Evolutionary conservation across 2,113 vertebrate species (phyloP).

Genomic region (Diadophis punctatus): DNA sequence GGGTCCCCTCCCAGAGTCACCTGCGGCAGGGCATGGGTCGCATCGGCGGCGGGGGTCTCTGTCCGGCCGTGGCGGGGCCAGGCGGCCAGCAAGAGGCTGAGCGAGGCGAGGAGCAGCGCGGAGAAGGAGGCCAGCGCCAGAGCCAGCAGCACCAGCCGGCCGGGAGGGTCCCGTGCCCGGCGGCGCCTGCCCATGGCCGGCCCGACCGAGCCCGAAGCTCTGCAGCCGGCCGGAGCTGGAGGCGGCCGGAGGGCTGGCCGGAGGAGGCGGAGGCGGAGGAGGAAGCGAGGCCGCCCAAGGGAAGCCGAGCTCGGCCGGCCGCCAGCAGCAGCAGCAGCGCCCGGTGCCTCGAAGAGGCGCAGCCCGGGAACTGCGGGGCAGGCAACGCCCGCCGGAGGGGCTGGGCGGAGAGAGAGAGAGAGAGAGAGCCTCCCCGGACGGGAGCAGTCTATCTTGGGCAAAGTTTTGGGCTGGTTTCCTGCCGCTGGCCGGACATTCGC

Average conservation of each 20-base stretch:
- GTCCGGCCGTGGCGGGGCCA: neutral
- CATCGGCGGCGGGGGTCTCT: neutral
- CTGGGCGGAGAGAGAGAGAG: neutral
- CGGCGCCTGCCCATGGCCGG: conserved; percentile 21
- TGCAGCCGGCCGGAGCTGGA: neutral
- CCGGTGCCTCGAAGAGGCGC: neutral
- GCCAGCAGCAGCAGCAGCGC: neutral
- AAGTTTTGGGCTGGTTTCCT: too few species aligned
- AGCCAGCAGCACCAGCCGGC: neutral
- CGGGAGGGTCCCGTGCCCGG: neutral
- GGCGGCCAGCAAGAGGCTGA: conserved; percentile 23
- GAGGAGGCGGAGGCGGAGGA: neutral
- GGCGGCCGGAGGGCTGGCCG: neutral
- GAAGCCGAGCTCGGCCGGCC: neutral
- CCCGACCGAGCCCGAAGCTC: too few species aligned
- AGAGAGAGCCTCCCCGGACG: too few species aligned
- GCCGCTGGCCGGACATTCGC: too few species aligned
- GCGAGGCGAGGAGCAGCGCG: conserved; percentile 12
- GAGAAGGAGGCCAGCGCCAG: conserved; percentile 9
- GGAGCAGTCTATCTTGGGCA: neutral
- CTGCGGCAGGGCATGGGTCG: too few species aligned
- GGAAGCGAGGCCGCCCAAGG: neutral
- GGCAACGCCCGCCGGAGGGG: neutral
- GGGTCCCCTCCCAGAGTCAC: neutral
- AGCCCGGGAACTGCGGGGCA: neutral